Evolutionary conservation across 2,113 vertebrate genomes (phyloP), one percentile per base, ranked within the genome.

Genomic region (Phocoena phocoena): DNA sequence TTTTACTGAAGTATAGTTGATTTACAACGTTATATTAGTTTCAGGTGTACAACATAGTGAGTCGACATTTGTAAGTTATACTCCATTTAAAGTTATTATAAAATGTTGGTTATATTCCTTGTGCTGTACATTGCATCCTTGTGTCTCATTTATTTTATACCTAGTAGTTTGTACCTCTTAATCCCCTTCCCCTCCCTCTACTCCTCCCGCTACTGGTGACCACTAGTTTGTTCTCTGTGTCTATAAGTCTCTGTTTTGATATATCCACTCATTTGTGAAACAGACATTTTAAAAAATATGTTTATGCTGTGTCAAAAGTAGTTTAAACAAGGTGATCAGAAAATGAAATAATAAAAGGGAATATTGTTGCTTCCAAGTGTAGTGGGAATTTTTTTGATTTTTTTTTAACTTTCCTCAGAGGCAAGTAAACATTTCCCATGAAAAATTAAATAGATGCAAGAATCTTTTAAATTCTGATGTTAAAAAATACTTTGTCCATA

Each of bases 311-410:
- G 0, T 73, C 47, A 86, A 87, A 88, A 90, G n/a, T 28, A 91
- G 6, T 95, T 93, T 97, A 77, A 91, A 88, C 18, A 95, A 83
- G 58, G 26, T 71, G 62, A 85, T 93, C 92, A 94, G 21, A 83
- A 92, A 84, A 90, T 31, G 26, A 63, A 82, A 71, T 93, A 81
- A 88, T 79, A 77, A 81, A 82, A 91, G 47, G 21, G 26, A 76
- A 7, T 81, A 21, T 60, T 36, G 38, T 82, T 96, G 47, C 63
- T 95, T 96, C 71, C 14, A 80, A 85, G 44, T 11, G 71, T 84
- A 95, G 33, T 90, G 21, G 50, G 82, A 28, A 47, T 20, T 73
- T 83, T 90, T 87, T 95, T 92, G 70, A 41, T 58, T 41, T 41
- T 41, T 41, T 41, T 41, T 41, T 7, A 41, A 41, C 41, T 41